Conservation (phyloP, 1,140 invertebrate genomes). For the Liolophura sinensis region DNA sequence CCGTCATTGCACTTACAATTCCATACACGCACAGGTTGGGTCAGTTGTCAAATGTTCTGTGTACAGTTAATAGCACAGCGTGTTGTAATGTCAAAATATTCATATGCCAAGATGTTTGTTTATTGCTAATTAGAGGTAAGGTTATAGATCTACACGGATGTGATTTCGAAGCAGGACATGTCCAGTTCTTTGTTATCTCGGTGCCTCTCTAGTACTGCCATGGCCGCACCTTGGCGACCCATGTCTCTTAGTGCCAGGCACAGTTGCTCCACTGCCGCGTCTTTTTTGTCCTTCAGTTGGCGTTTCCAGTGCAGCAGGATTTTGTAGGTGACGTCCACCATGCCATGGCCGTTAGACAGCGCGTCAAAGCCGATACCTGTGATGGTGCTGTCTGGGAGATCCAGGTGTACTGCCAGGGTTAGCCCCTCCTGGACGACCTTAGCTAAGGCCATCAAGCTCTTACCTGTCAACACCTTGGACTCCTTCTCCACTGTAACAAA, state of each 20-base stretch:
- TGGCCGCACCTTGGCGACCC: conserved; percentile 42
- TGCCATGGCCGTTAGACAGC: conserved; percentile 47
- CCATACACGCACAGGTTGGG: no score
- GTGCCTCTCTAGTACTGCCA: conserved; percentile 38
- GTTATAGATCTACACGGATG: not conserved
- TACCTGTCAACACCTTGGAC: conserved; percentile 46
- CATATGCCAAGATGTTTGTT: not conserved
- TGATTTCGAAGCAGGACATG: conserved; percentile 28
- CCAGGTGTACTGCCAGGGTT: conserved; percentile 53
- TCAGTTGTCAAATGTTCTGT: no score
- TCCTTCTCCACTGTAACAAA: conserved; percentile 51
- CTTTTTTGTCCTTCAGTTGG: conserved; percentile 40
- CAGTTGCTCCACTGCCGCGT: conserved; percentile 39
- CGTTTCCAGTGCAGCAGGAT: conserved; percentile 57
- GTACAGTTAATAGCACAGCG: no score
- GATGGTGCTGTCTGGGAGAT: conserved; percentile 54
- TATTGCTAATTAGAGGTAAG: not conserved
- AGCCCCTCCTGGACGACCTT: conserved; percentile 48
- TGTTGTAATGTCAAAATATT: no score
- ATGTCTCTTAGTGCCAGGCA: conserved; percentile 42
- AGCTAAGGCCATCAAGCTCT: conserved; percentile 49
- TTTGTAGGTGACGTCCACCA: conserved; percentile 55
- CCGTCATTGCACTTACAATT: no score
- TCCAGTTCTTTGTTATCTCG: conserved; percentile 44
- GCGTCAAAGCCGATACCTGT: conserved; percentile 58